Base-by-base conservation (phyloP, 2,797 vertebrate species). In the Apogon talboti region DNA sequence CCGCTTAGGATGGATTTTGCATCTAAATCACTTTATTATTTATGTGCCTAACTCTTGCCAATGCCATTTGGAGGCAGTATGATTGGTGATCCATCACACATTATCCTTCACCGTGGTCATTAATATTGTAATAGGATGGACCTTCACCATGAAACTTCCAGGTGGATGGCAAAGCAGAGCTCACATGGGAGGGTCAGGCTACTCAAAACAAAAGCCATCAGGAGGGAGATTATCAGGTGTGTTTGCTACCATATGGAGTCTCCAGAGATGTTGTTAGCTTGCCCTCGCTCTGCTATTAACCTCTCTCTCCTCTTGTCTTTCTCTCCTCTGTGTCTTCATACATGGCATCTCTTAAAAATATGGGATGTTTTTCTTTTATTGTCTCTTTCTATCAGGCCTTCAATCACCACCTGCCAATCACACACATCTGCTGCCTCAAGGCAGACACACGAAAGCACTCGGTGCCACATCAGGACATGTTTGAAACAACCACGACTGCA, bases 1-100 rank as follows among this genome's bases (percentile, higher is more conserved):
- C 91, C 82, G 78, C 86, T 92, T 92, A 90, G 86, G 82, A 91
- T 92, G 82, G 91, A 93, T 92, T 93, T 92, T 91, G 91, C 87
- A 92, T 92, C 90, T 89, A 91, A 91, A 92, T 91, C 81, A 87
- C 86, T 86, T 81, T 84, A 89, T 92, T 90, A 93, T 93, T 92
- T 90, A 90, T 90, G 88, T 82, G 81, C 74, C 83, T 71, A 87
- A 87, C 84, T 90, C 85, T 71, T 70, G 88, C 86, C 76, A 78
- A 64, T 88, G 89, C 87, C 86, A 80, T 90, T 88, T 85, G 84
- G 86, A 90, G 74, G 79, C 83, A 71, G 82, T 74, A 70, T 87
- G 84, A 89, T 78, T 85, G 90, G 91, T 90, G 88, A 94, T 93
- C 90, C 88, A 92, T 92, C 90, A 92, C 87, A 82, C 90, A 90